phyloP scores from a whole-genome alignment of 2,113 vertebrate species.

The Cephalophus harveyi region DNA sequence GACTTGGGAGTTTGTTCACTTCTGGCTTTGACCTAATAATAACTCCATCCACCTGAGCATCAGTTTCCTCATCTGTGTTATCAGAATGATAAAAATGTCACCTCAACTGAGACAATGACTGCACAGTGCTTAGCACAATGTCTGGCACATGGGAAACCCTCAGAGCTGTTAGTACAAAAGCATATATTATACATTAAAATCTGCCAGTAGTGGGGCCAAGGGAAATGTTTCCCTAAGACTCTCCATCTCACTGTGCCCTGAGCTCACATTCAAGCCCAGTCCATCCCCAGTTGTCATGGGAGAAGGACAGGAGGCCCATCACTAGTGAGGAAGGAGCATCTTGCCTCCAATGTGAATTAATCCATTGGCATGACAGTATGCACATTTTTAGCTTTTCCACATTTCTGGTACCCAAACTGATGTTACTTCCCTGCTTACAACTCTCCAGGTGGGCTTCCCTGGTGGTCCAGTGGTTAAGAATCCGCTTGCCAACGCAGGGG shows the following conservation, averaged over 20 bases:
- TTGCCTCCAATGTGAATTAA: not conserved
- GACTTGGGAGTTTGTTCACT: not conserved
- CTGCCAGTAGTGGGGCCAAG: not conserved
- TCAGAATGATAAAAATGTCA: not conserved
- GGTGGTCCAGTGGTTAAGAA: not conserved
- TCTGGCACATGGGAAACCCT: not conserved
- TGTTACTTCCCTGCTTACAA: not conserved
- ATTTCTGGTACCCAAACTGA: not conserved
- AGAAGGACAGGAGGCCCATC: not conserved
- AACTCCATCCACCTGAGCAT: not conserved
- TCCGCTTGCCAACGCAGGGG: fast-evolving
- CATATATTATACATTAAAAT: not conserved
- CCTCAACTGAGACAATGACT: not conserved
- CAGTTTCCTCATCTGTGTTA: not conserved
- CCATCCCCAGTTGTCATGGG: not conserved
- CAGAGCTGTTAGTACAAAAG: not conserved
- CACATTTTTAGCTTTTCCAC: not conserved
- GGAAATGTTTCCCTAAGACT: not conserved
- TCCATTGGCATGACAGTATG: not conserved
- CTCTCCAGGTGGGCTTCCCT: not conserved
- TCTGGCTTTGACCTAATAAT: not conserved
- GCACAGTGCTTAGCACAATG: not conserved
- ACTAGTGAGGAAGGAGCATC: not conserved
- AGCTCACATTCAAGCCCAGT: not conserved
- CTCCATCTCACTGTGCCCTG: not conserved